Base-by-base conservation (phyloP, 2,888 invertebrate species). In the Drosophila pseudotakahashii region DNA sequence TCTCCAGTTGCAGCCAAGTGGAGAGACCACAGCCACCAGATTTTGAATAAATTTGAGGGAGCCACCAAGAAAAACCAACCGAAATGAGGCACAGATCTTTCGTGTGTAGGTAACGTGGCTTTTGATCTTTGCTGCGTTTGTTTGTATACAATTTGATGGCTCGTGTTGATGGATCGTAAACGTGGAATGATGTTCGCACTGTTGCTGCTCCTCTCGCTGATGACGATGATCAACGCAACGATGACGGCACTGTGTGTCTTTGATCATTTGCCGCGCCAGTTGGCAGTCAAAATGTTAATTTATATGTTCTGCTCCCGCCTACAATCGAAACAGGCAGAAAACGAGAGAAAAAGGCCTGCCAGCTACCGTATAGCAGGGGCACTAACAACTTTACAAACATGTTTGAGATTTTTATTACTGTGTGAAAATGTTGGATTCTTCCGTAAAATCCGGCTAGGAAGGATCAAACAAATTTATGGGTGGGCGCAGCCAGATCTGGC, bases 111-210 rank as follows among this genome's bases (percentile, higher is more conserved):
- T 72, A 68, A 77, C 76, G 74, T 36, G 74, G 78, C 90, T 90
- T 91, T 91, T 91, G 91, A 91, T 91, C 91, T 91, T 88, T 84
- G 88, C 66, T 82, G 82, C 79, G 87, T 91, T 85, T 91, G 91
- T 91, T 91, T 91, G 91, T 91, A 91, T 90, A 91, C 91, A 91
- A 90, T 89, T 91, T 91, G 92, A 91, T 91, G 90, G 91, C 87
- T 88, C 90, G 91, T 90, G 91, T 91, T 91, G 91, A 91, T 91
- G 90, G 91, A 91, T 90, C 88, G 86, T 84, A 90, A 89, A 85
- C 84, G 81, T 75, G 82, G 78, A 88, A 83, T 88, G 87, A 83
- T 82, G 88, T 88, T 82, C 76, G 63, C 84, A 66, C 69, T 82
- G 76, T 72, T 76, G 70, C 73, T 64, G 61, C 16, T 57, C 53